Conservation (phyloP, 2,888 invertebrate genomes). For the Hecatera dysodea region DNA sequence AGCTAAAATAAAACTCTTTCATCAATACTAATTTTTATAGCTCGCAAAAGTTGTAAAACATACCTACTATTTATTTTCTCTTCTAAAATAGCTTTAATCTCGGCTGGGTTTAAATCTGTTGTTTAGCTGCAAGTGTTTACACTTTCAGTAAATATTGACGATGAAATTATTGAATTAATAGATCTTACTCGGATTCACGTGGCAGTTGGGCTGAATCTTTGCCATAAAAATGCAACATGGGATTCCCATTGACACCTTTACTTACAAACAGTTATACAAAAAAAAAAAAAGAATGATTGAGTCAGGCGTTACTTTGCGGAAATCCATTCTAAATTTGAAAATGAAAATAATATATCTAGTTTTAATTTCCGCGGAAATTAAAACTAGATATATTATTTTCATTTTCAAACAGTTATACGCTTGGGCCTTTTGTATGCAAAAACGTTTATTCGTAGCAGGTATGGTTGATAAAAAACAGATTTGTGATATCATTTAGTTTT, state of each 20-base stretch:
- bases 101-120: slow-evolving; percentile 36
- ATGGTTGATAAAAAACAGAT: slow-evolving; percentile 4
- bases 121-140: slow-evolving; percentile 29
- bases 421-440: slow-evolving; percentile 15
- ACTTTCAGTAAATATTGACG: slow-evolving; percentile 54
- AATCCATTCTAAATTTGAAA: too few species aligned
- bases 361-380: too few species aligned
- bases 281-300: too few species aligned
- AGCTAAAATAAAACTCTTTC: slow-evolving; percentile 57
- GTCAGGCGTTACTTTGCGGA: too few species aligned
- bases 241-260: slow-evolving; percentile 35
- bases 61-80: slow-evolving; percentile 44
- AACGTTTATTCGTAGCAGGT: not conserved
- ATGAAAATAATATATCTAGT: too few species aligned
- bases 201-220: slow-evolving; percentile 8
- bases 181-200: slow-evolving; percentile 27
- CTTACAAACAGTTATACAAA: too few species aligned
- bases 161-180: slow-evolving; percentile 48
- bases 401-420: not conserved
- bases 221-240: slow-evolving; percentile 26
- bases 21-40: slow-evolving; percentile 56
- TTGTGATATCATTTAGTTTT: slow-evolving; percentile 14
- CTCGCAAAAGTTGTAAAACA: slow-evolving; percentile 48
- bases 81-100: slow-evolving; percentile 61
- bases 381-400: too few species aligned